Evolutionary conservation across 1,140 invertebrate species (phyloP), one percentile per base, ranked within the genome.

Genomic region (Eciton burchellii): DNA sequence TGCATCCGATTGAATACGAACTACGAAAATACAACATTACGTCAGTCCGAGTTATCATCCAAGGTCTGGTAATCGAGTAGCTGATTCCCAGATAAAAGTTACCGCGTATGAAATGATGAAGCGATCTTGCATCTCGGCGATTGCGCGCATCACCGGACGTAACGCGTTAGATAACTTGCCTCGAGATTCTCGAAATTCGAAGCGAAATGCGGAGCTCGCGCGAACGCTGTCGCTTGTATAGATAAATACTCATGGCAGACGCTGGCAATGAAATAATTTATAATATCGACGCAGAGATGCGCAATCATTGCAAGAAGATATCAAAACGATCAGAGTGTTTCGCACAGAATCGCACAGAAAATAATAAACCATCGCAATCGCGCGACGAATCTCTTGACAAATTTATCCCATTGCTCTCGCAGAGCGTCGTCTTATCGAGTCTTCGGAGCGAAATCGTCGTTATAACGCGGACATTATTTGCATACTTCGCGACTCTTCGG

Each of bases 1-100:
- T 43, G 26, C 82, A 49, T 29, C 24, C 26, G 41, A 26, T 54
- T 43, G n/a, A 45, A n/a, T n/a, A n/a, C n/a, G n/a, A n/a, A 6
- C 2, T 14, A 68, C 72, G 16, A 73, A 83, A 77, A 71, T 63
- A 62, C 16, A 47, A 21, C n/a, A 79, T 79, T 24, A 16, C 82
- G 54, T 86, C 84, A 52, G 24, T 4, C 21, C 8, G 6, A 56
- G 45, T 29, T 14, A 9, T 3, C 57, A 47, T 83, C 57, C 71
- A 57, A 74, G n/a, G 74, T 86, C 47, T 77, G 54, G 60, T 72
- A 54, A 71, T 47, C 4, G 35, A 45, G n/a, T 65, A 77, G 21
- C 35, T n/a, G 57, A 65, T 54, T 41, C 9, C 4, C 3, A 74
- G 57, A 76, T 65, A 76, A 52, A 3, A 21, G 19, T 52, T 14